Base-by-base conservation (phyloP, 2,888 invertebrate genomes). In the Cosmorhoe ocellata region DNA sequence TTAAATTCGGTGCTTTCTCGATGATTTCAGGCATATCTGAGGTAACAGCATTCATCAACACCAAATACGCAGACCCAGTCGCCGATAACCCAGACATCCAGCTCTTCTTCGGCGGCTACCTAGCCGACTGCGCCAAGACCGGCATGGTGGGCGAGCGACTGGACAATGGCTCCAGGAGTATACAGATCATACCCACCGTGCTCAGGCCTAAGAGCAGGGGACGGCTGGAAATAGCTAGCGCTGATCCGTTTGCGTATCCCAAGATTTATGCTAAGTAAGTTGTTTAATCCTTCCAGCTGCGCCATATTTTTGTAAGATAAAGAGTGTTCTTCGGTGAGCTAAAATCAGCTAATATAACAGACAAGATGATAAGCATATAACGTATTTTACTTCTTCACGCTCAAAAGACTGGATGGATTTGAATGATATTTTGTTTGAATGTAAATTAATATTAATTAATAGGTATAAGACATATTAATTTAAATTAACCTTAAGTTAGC, bases 121-220 rank as follows among this genome's bases (percentile, higher is more conserved):
- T 97, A 52, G 96, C 96, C 0, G 95, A 96, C 74, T 97, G 96
- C 74, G 95, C 96, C 1, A 93, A 93, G 73, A 96, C 96, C 0
- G 96, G 96, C 12, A 95, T 95, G 92, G 96, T 96, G 3, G 96
- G 96, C 0, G 96, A 96, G 76, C 85, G 92, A 31, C 84, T 93
- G 0, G 94, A 93, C 47, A 94, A 94, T 64, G 92, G 92, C 40
- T 93, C 94, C 8, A 86, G 96, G 5, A 90, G 91, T 37, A 93
- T 96, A 1, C 86, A 87, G 69, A 93, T 97, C 40, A 94, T 96
- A 51, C 96, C 97, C 0, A 94, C 96, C 0, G 93, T 96, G 0
- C 79, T 99, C 66, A 95, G 97, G 69, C 97, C 98, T 0, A 95
- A 95, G 75, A 97, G 97, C 59, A 91, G 95, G 7, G 99, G 99